Conservation (phyloP, 2,888 invertebrate genomes). For the Ochropleura leucogaster region DNA sequence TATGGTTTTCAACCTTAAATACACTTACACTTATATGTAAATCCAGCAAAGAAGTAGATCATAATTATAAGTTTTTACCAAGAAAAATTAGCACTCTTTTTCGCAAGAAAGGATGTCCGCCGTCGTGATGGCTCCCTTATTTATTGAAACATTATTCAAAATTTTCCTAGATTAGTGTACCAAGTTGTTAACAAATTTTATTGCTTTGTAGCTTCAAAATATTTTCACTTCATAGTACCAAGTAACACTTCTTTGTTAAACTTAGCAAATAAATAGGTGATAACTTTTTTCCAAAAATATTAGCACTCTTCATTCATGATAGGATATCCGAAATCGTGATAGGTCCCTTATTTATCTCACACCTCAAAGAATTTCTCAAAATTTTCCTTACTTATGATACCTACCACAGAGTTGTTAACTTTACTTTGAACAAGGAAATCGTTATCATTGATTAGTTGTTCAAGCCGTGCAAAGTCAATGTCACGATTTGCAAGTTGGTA, state of each 20-base stretch:
- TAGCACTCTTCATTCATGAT: constrained; percentile 1
- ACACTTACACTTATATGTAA: not conserved
- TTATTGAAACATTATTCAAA: constrained; percentile 5
- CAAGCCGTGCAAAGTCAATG: constrained; percentile 51
- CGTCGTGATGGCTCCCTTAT: not conserved
- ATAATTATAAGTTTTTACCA: not conserved
- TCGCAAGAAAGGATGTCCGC: not conserved
- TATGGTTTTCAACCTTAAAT: constrained; percentile 8
- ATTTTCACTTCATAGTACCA: constrained; percentile 1
- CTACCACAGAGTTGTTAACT: constrained; percentile 27
- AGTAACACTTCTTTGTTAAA: constrained; percentile 21
- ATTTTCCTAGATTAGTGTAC: constrained; percentile 17
- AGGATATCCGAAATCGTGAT: constrained; percentile 31
- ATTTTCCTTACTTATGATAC: constrained; percentile 19
- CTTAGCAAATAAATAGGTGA: constrained; percentile 20
- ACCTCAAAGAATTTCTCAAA: constrained; percentile 14
- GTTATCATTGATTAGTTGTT: constrained; percentile 42
- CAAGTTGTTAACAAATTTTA: constrained; percentile 16
- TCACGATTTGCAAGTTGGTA: constrained; percentile 39
- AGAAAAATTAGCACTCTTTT: not conserved
- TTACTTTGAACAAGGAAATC: constrained; percentile 48
- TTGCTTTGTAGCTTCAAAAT: constrained; percentile 1
- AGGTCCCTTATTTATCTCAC: constrained; percentile 8
- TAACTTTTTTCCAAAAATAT: constrained; percentile 9
- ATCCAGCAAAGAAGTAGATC: not conserved